Evolutionary conservation across 2,797 vertebrate species (phyloP), one percentile per base, ranked within the genome.

Genomic region (Crenichthys baileyi): DNA sequence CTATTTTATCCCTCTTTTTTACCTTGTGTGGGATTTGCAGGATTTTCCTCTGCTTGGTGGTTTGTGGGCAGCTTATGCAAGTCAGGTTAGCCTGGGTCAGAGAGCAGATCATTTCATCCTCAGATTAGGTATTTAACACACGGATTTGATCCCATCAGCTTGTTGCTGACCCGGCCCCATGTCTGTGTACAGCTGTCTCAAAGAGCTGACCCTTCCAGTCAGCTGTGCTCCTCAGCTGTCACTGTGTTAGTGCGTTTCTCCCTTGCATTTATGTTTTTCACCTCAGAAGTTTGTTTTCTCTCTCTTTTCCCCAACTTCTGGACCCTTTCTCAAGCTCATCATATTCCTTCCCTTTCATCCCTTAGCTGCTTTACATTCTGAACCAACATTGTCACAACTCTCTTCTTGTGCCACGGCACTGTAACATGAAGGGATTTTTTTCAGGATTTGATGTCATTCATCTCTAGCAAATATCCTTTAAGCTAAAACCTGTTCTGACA

Each of bases 131-230:
- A 88, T 91, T 83, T 89, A 89, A 89, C 85, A 81, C 88, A 90
- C 76, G 61, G 78, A 70, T 81, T 80, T 85, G 90, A 92, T 90
- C 89, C 88, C 83, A 85, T 89, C 89, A 79, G 81, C 77, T 79
- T 46, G 79, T 83, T 60, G 1, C 78, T 84, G 87, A 89, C 88
- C 87, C 26, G 18, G 73, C 74, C 76, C 75, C 55, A 44, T 80
- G 84, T 92, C 90, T 91, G 89, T 90, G 90, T 90, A 90, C 87
- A 70, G 75, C 85, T 80, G 85, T 87, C 90, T 88, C 77, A 81
- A 81, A 90, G 82, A 31, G 31, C 76, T 83, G 84, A 89, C 83
- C 67, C 85, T 82, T 74, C 55, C 75, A 70, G 41, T 89, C 85
- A 72, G 90, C 78, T 44, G 63, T 63, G 70, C n/a, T 70, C 79